Evolutionary conservation across 2,113 vertebrate species (phyloP).

Genomic region (Apus apus): DNA sequence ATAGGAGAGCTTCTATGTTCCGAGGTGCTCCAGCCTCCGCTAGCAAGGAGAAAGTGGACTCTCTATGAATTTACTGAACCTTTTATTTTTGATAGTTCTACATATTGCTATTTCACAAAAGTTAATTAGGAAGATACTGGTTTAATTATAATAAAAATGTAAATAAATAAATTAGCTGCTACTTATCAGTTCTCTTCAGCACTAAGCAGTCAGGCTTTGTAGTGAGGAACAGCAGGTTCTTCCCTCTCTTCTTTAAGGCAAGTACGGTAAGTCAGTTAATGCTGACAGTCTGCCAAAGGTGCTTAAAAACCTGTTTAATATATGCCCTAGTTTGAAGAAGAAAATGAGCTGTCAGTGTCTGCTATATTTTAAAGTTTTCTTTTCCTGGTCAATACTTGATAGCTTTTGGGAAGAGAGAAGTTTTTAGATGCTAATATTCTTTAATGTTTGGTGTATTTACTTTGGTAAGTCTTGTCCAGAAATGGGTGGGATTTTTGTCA

Average conservation of each 20-base stretch:
- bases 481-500: conserved; percentile 54
- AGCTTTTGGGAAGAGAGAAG: neutral
- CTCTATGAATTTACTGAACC: neutral
- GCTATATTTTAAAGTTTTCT: neutral
- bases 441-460: conserved; percentile 48
- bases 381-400: conserved; percentile 7
- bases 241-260: neutral
- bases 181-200: neutral
- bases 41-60: fast-evolving
- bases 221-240: neutral
- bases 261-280: conserved; percentile 15
- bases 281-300: conserved; percentile 24
- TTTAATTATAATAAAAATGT: neutral
- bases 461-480: conserved; percentile 23
- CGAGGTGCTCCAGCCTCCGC: fast-evolving
- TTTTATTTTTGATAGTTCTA: neutral
- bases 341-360: conserved; percentile 26
- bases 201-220: neutral
- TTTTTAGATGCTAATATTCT: conserved; percentile 29
- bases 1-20: neutral
- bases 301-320: conserved; percentile 45
- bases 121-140: neutral
- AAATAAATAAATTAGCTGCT: neutral
- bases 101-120: neutral
- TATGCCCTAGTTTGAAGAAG: neutral